Evolutionary conservation across 2,797 vertebrate genomes (phyloP).

Genomic region (Chromobotia macracanthus): DNA sequence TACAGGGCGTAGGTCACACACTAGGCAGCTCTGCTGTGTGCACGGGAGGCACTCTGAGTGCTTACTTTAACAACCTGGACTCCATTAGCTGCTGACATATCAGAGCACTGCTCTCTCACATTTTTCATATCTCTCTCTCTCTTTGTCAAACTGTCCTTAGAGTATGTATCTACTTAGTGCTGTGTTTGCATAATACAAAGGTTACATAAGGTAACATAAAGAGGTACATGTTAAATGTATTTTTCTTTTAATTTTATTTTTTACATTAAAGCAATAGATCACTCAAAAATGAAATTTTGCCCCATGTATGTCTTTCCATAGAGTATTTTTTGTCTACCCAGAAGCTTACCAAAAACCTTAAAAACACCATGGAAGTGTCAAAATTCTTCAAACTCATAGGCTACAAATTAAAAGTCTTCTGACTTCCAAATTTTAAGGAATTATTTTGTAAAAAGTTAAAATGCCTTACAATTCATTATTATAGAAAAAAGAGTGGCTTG

Average conservation of each 20-base stretch:
- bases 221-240: conserved; percentile 28
- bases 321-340: no score
- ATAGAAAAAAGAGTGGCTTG: no score
- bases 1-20: conserved; percentile 51
- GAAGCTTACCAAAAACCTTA: no score
- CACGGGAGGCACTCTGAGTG: conserved; percentile 37
- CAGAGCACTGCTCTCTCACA: conserved; percentile 31
- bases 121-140: conserved; percentile 43
- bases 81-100: conserved; percentile 54
- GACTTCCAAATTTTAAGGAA: no score
- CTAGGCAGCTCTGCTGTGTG: conserved; percentile 30
- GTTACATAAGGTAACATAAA: no score
- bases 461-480: no score
- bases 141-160: conserved; percentile 10
- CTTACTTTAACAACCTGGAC: conserved; percentile 47
- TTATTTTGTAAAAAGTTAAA: no score
- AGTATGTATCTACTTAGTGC: conserved; percentile 14
- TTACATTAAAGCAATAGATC: background rate
- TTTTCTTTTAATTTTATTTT: background rate
- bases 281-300: no score
- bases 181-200: conserved; percentile 38
- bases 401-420: no score
- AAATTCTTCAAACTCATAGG: no score
- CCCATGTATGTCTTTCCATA: no score
- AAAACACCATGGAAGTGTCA: no score